phyloP scores from a whole-genome alignment of 30 jellyfish, hydroid and myxozoan genomes.

The Hydractinia symbiolongicarpus region DNA sequence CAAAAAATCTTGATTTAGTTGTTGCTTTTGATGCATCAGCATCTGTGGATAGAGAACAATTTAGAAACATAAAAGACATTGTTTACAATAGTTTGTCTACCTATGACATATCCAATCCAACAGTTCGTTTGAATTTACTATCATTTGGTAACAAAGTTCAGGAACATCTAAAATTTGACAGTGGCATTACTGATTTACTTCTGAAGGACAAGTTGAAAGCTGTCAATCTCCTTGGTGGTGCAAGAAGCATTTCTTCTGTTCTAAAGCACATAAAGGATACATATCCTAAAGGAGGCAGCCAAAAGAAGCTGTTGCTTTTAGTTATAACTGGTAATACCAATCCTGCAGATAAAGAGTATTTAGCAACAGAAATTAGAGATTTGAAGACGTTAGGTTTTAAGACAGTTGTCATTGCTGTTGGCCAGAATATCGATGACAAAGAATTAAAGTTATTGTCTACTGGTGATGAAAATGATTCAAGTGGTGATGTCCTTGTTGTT shows the following conservation, averaged over 20 bases:
- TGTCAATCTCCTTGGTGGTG: conserved; percentile 17
- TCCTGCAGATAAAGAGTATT: not conserved
- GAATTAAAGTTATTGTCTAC: conserved; percentile 23
- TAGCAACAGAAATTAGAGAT: not conserved
- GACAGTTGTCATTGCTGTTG: conserved; percentile 43
- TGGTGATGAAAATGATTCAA: conserved; percentile 7
- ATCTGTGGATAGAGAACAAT: conserved; percentile 16
- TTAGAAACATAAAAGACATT: conserved; percentile 44
- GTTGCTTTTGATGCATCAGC: conserved; percentile 37
- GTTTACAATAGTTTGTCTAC: not conserved
- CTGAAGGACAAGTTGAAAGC: not conserved
- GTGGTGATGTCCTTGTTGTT: not conserved
- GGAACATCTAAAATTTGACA: conserved; percentile 2
- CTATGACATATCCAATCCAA: not conserved
- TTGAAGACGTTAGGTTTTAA: conserved; percentile 34
- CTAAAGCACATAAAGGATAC: not conserved
- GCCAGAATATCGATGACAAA: conserved; percentile 15
- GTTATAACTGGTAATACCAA: conserved; percentile 1
- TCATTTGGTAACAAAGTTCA: conserved; percentile 11
- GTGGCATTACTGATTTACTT: not conserved
- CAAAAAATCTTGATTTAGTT: conserved; percentile 17
- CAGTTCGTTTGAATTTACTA: not conserved
- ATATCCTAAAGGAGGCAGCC: not conserved
- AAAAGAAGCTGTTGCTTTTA: not conserved
- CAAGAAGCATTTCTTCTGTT: conserved; percentile 4